Evolutionary conservation across 2,888 invertebrate genomes (phyloP).

Genomic region (Dexiosoma caninum): DNA sequence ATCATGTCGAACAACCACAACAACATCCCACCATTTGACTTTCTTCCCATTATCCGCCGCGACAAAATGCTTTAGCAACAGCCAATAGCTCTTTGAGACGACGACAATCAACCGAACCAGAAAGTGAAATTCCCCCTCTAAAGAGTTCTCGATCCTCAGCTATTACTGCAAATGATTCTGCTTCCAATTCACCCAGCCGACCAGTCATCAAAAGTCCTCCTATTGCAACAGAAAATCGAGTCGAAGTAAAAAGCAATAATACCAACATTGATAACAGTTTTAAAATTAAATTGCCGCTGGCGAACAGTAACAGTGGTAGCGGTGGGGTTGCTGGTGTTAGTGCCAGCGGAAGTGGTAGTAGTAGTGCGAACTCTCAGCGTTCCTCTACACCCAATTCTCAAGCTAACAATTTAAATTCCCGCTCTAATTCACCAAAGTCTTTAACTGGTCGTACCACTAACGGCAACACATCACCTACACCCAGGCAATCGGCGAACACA

Average conservation of each 20-base stretch:
- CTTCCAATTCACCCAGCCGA: slow-evolving; percentile 39
- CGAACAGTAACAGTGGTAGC: slow-evolving; percentile 14
- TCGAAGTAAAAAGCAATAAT: slow-evolving; percentile 48
- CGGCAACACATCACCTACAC: slow-evolving; percentile 53
- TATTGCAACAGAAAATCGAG: slow-evolving; percentile 48
- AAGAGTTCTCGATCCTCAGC: slow-evolving; percentile 44
- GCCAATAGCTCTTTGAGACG: slow-evolving; percentile 17
- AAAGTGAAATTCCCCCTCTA: slow-evolving; percentile 18
- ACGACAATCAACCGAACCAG: slow-evolving; percentile 37
- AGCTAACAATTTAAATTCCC: slow-evolving; percentile 51
- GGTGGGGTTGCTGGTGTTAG: no score
- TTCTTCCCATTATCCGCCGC: slow-evolving; percentile 43
- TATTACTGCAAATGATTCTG: slow-evolving; percentile 33
- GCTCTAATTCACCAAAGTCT: slow-evolving; percentile 60
- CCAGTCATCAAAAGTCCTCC: slow-evolving; percentile 67
- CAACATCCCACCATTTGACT: slow-evolving; percentile 53
- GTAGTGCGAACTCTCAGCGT: slow-evolving; percentile 39
- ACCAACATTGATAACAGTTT: slow-evolving; percentile 50
- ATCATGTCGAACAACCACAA: slow-evolving; percentile 29
- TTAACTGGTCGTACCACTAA: slow-evolving; percentile 57
- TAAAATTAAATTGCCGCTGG: slow-evolving; percentile 49
- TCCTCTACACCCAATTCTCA: slow-evolving; percentile 48
- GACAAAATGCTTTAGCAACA: slow-evolving; percentile 18
- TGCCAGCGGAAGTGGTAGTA: no score
- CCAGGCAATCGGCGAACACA: slow-evolving; percentile 48